Conservation (phyloP, 2,888 invertebrate species). For the Podotricha telesiphe region DNA sequence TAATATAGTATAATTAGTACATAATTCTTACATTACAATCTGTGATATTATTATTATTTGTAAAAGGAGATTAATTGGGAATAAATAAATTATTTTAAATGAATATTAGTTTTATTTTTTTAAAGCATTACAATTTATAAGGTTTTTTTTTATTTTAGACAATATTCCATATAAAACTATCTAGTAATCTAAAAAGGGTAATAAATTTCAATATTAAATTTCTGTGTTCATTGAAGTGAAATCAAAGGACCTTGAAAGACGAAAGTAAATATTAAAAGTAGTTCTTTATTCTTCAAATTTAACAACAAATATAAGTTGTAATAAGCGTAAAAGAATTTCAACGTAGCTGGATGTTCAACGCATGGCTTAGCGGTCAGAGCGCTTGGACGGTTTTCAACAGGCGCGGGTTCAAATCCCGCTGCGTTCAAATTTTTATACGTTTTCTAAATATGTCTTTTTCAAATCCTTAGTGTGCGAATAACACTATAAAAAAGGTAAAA, state of each 20-base stretch:
- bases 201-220: neutral
- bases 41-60: slow-evolving; percentile 21
- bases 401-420: too few relatives aligned
- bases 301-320: neutral
- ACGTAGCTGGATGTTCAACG: too few relatives aligned
- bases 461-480: too few relatives aligned
- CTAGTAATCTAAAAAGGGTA: neutral
- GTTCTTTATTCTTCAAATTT: neutral
- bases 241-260: neutral
- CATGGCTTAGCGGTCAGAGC: too few relatives aligned
- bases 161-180: too few relatives aligned
- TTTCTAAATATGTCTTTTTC: too few relatives aligned
- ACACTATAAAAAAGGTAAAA: too few relatives aligned
- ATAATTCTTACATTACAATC: slow-evolving; percentile 15
- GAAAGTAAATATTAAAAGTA: neutral
- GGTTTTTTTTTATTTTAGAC: neutral
- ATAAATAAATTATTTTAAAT: slow-evolving; percentile 7
- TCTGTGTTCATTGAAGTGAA: neutral
- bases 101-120: neutral
- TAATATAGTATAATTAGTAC: neutral
- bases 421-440: too few relatives aligned
- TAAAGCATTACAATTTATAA: neutral
- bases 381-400: too few relatives aligned
- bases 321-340: too few relatives aligned
- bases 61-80: neutral